Base-by-base conservation (phyloP, 2,888 invertebrate genomes). In the Elysia crispata region DNA sequence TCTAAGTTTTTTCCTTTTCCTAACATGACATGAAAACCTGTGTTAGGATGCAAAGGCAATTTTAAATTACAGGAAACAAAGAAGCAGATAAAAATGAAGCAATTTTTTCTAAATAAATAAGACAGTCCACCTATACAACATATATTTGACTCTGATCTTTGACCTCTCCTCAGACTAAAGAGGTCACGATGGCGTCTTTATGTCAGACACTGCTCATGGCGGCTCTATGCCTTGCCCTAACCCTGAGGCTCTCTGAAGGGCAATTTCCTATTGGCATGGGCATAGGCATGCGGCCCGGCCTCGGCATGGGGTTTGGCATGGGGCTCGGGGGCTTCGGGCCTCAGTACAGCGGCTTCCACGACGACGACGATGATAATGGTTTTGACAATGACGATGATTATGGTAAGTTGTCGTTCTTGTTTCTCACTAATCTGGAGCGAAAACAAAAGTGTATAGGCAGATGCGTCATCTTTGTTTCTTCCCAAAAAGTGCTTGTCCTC, bases 301-400 rank as follows among this genome's bases (percentile, higher is more conserved):
- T 41, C 5, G 73, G 73, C 25, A 54, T 73, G 73, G 70, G 70
- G 1, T 50, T 73, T 50, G 73, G 73, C 11, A 41, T 73, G 73
- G 25, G 41, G 5, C 41, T 73, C 13, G 54, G 73, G 8, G 25
- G 33, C 18, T 73, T 54, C 25, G 73, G n/a, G n/a, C 28, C 25
- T 28, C n/a, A 31, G 33, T 28, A 70, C 25, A 41, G 41, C 30
- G 49, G 20, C 41, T 60, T 23, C 60, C 15, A 60, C 60, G 20
- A 25, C n/a, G n/a, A 60, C 25, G n/a, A 23, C 60, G n/a, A 60
- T 13, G 25, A 20, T 25, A 6, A 23, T 60, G 25, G 5, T 60
- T 20, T 60, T n/a, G 54, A 18, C n/a, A 60, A 60, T 60, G 60
- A 13, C 25, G n/a, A 60, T 11, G 41, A 41, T 41, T 41, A 41